Conservation (phyloP, 2,888 invertebrate species). For the Drosophila aldrichi region DNA sequence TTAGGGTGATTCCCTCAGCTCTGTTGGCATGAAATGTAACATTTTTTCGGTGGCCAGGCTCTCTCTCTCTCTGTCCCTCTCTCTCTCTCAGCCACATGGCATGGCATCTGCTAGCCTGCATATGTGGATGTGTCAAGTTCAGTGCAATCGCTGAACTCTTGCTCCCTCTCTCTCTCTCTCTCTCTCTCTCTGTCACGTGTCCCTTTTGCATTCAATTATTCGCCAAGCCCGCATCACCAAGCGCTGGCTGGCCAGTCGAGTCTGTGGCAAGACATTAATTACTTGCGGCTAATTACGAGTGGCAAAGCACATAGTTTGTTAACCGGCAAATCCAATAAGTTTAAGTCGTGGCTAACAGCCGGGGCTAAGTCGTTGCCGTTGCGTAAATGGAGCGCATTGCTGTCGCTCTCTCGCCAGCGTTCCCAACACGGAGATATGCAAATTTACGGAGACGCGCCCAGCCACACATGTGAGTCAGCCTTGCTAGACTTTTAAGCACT, state of each 20-base stretch:
- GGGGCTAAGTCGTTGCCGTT: slow-evolving; percentile 34
- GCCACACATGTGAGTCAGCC: slow-evolving; percentile 31
- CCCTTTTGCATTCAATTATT: slow-evolving; percentile 46
- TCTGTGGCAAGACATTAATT: slow-evolving; percentile 40
- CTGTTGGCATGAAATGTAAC: slow-evolving; percentile 43
- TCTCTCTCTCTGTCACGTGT: slow-evolving; percentile 13
- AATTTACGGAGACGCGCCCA: slow-evolving; percentile 47
- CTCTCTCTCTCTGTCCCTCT: background rate
- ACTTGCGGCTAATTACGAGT: slow-evolving; percentile 56
- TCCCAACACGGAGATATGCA: slow-evolving; percentile 46
- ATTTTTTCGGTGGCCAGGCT: slow-evolving; percentile 21
- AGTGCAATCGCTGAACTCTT: slow-evolving; percentile 40
- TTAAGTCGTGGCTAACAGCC: slow-evolving; percentile 26
- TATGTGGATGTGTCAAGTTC: slow-evolving; percentile 48
- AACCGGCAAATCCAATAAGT: slow-evolving; percentile 77
- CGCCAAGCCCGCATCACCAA: slow-evolving; percentile 11
- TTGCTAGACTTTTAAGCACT: slow-evolving; percentile 51
- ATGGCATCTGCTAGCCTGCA: slow-evolving; percentile 4
- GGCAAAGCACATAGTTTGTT: slow-evolving; percentile 67
- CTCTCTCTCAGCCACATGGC: background rate
- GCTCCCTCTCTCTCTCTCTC: background rate
- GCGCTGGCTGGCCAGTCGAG: slow-evolving; percentile 8
- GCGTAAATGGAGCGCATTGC: slow-evolving; percentile 29
- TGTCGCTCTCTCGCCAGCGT: too few relatives aligned
- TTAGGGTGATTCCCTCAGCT: too few relatives aligned